phyloP scores from a whole-genome alignment of 2,888 invertebrate genomes.

The Conus canariensis region DNA sequence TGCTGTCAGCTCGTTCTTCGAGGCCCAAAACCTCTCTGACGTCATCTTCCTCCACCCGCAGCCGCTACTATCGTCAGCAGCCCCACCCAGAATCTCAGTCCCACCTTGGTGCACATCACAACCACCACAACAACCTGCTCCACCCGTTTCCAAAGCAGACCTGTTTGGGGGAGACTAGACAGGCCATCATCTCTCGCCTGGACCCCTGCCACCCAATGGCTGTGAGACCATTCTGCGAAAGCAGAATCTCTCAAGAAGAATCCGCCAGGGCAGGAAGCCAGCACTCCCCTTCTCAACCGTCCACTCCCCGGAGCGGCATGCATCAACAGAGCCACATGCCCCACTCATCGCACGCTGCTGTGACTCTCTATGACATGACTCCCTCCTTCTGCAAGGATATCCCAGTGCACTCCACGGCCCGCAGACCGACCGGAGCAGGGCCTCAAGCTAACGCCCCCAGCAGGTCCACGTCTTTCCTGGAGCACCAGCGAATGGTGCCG shows the following conservation, averaged over 20 bases:
- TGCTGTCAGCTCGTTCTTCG: conserved; percentile 33
- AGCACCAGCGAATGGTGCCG: not conserved
- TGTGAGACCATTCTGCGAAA: conserved; percentile 30
- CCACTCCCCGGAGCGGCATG: not conserved
- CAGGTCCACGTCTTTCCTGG: conserved; percentile 26
- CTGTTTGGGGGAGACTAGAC: conserved; percentile 22
- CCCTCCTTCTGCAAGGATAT: not conserved
- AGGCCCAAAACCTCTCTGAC: conserved; percentile 36
- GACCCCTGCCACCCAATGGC: conserved; percentile 30
- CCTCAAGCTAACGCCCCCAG: not conserved
- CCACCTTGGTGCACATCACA: not conserved
- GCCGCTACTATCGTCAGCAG: conserved; percentile 31
- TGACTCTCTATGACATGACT: conserved; percentile 19
- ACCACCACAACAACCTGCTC: not conserved
- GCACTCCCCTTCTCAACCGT: not conserved
- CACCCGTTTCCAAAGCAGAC: not conserved
- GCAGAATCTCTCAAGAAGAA: not conserved
- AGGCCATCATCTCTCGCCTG: conserved; percentile 35
- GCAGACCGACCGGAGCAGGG: not conserved
- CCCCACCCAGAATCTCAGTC: conserved; percentile 20
- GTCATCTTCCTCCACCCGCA: conserved; percentile 21
- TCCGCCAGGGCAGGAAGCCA: not conserved
- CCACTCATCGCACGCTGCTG: not conserved
- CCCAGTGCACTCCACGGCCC: not conserved
- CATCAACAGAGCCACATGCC: not conserved